Percentiles rank a stretch among this genome's conserved stretches.
Evolutionary conservation across 2,888 invertebrate species (phyloP).

Genomic region (Abscondita cerata): DNA sequence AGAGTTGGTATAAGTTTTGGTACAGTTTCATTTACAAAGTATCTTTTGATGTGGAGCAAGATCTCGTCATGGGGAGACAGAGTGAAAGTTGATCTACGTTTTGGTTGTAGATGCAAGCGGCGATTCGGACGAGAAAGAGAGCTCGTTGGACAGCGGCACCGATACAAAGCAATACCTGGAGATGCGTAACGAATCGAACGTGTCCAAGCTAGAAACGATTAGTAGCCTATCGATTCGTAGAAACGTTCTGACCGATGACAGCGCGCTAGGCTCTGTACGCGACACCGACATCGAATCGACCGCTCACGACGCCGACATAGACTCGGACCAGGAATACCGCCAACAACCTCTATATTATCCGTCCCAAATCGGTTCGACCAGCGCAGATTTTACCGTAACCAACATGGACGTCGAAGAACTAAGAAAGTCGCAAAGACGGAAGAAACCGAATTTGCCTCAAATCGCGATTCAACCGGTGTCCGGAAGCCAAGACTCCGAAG

Average conservation of each 20-base stretch:
- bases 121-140: conserved; percentile 79
- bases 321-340: conserved; percentile 77
- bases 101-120: conserved; percentile 65
- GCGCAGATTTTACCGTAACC: conserved; percentile 80
- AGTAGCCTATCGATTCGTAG: conserved; percentile 61
- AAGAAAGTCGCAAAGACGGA: conserved; percentile 75
- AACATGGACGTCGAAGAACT: conserved; percentile 88
- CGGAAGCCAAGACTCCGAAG: conserved; percentile 75
- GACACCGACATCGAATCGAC: conserved; percentile 65
- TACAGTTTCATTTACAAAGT: conserved; percentile 4
- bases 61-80: no score
- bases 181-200: conserved; percentile 60
- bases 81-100: no score
- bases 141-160: conserved; percentile 76
- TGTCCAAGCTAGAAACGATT: conserved; percentile 45
- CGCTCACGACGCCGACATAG: conserved; percentile 87
- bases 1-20: conserved; percentile 3
- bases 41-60: no score
- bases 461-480: conserved; percentile 55
- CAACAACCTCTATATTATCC: conserved; percentile 56
- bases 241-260: conserved; percentile 73
- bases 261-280: conserved; percentile 64
- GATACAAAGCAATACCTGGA: conserved; percentile 59
- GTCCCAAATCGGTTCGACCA: conserved; percentile 50
- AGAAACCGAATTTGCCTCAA: conserved; percentile 63